Evolutionary conservation across 2,797 vertebrate species (phyloP).

Genomic region (Natrix natrix): DNA sequence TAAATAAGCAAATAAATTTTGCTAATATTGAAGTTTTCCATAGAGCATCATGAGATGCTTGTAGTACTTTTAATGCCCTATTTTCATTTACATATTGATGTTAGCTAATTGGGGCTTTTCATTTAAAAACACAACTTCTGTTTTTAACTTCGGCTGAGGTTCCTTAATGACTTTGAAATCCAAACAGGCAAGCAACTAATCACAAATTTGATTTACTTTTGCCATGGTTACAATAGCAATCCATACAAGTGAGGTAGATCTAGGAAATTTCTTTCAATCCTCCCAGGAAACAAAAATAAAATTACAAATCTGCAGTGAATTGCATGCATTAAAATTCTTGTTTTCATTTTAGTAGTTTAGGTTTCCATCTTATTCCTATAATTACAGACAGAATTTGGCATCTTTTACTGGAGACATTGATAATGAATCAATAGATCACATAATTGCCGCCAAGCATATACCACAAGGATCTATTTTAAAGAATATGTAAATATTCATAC

Average conservation of each 20-base stretch:
- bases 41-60: background rate
- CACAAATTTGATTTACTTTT: background rate
- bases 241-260: background rate
- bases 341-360: conserved; percentile 22
- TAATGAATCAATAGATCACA: background rate
- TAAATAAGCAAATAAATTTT: background rate
- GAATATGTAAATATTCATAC: conserved; percentile 4
- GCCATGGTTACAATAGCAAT: background rate
- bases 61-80: background rate
- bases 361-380: background rate
- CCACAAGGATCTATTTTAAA: conserved; percentile 24
- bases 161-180: background rate
- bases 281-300: background rate
- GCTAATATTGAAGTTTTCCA: background rate
- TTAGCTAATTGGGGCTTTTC: background rate
- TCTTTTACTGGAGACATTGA: background rate
- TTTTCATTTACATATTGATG: background rate
- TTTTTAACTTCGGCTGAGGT: background rate
- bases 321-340: background rate
- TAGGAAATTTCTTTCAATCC: background rate
- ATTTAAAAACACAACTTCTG: background rate
- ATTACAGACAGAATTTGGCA: background rate
- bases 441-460: conserved; percentile 1
- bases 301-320: background rate
- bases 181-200: background rate